Percentiles rank a stretch among this genome's conserved stretches.
These are phyloP conservation scores for Falco concolor DNA, from an alignment of 2,797 vertebrate species.

Conservation along the genomic window DNA sequence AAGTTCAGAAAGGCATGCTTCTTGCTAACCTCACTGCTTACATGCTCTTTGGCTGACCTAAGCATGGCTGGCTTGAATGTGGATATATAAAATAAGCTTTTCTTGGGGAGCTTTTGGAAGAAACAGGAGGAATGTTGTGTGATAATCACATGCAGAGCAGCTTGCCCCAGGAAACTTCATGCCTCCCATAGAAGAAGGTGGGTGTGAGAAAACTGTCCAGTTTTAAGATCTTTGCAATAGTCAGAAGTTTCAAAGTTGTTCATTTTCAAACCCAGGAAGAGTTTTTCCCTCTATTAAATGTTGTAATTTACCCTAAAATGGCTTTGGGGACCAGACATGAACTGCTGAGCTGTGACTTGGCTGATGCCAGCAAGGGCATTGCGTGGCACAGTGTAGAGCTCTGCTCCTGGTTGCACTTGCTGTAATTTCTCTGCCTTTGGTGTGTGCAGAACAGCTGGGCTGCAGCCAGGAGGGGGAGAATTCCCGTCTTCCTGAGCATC, in stretches of 20 bases:
- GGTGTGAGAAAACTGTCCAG: background rate
- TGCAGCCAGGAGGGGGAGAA: background rate
- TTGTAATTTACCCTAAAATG: background rate
- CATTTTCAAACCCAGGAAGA: background rate
- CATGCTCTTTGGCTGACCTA: background rate
- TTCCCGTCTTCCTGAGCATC: background rate
- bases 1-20: background rate
- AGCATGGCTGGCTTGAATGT: background rate
- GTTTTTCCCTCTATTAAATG: background rate
- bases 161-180: background rate
- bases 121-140: background rate
- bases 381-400: background rate
- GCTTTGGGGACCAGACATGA: background rate
- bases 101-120: background rate
- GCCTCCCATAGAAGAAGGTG: background rate
- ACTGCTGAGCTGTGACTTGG: background rate
- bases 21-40: background rate
- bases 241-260: background rate
- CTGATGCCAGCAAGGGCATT: background rate
- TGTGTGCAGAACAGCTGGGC: background rate
- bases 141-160: background rate
- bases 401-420: background rate
- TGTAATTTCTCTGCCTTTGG: background rate
- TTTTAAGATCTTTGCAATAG: background rate
- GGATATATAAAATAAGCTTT: background rate